Base-by-base conservation (phyloP, 2,797 vertebrate genomes). In the Gadopsis bispinosus region DNA sequence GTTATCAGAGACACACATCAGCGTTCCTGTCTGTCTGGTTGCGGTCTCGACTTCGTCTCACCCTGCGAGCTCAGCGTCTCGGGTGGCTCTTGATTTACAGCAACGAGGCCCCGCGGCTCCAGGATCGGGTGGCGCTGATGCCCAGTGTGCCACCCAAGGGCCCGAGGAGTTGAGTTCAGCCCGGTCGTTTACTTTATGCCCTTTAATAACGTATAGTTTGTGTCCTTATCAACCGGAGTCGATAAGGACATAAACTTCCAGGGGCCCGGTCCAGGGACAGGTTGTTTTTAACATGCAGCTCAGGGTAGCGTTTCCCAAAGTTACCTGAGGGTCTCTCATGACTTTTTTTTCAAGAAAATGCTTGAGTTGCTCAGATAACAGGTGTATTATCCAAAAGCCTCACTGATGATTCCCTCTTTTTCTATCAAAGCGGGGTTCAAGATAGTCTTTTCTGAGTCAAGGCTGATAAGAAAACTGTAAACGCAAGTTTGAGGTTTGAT, bases 71-170 rank as follows among this genome's bases (percentile, higher is more conserved):
- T 89, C 87, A 84, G 87, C 81, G 64, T 89, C 90, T 91, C 67
- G 6, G 78, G 82, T 86, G 86, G 81, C 73, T 84, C 85, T 78
- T 92, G 91, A 91, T 91, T 92, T 92, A 92, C 77, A 63, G 74
- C 16, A 48, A 26, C 31, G 61, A 79, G 80, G 69, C 82, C 76
- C 55, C n/a, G 2, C 50, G 80, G 87, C 90, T 87, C 86, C 83
- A 63, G 90, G 88, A 87, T 91, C 87, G n/a, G 79, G 85, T 91
- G 86, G 79, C 81, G 33, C 47, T 67, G 75, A 83, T 69, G 79
- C 75, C 73, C 84, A 3, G 58, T 61, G 85, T 87, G 87, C 83
- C 81, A 80, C 67, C 55, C 51, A 1, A 19, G 41, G 73, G 66
- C 61, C 41, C 4, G n/a, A 14, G 58, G 84, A 73, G 61, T 85